Evolutionary conservation across 1,140 invertebrate species (phyloP), one percentile per base, ranked within the genome.

Genomic region (Stenopsyche tienmushanensis): DNA sequence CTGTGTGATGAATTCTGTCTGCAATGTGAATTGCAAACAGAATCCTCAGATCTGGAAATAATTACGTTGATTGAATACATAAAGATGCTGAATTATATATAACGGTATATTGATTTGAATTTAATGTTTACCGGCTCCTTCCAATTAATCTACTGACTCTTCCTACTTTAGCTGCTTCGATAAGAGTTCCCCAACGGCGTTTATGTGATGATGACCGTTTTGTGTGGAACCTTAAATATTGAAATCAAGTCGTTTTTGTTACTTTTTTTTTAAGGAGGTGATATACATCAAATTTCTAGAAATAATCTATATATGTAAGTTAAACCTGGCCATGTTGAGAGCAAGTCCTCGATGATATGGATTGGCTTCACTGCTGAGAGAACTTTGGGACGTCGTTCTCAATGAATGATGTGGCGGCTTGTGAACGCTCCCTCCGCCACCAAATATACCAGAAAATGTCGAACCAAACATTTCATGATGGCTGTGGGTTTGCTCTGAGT

Each of bases 121-220:
- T n/a, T n/a, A n/a, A n/a, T n/a, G n/a, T 18, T n/a, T 52, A 68
- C 60, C 78, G 75, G 71, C 81, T 83, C 66, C 90, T 82, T 69
- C 90, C 89, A 62, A 92, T 89, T 64, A 92, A 82, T 60, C 86
- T 83, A 1, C 87, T 88, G 9, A 91, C 88, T 71, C 87, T 83
- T 34, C 88, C 89, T 44, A 85, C 84, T 73, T 89, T 90, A n/a
- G 91, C 90, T 34, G 91, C 91, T 74, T 93, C 90, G 69, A 93
- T 92, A 21, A 93, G 79, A 18, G 90, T 92, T 42, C 90, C 88
- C 88, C 88, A 89, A 70, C 86, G 77, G 68, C 90, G 82, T 82
- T 92, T 85, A 78, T 89, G 83, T 66, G 84, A 82, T 69, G 84
- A 72, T 66, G 83, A 81, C 75, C 85, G 78, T 78, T 86, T 83